These are phyloP conservation scores for Torymus aiolomorphi DNA, from an alignment of 2,888 invertebrate species.

Conservation along the genomic window DNA sequence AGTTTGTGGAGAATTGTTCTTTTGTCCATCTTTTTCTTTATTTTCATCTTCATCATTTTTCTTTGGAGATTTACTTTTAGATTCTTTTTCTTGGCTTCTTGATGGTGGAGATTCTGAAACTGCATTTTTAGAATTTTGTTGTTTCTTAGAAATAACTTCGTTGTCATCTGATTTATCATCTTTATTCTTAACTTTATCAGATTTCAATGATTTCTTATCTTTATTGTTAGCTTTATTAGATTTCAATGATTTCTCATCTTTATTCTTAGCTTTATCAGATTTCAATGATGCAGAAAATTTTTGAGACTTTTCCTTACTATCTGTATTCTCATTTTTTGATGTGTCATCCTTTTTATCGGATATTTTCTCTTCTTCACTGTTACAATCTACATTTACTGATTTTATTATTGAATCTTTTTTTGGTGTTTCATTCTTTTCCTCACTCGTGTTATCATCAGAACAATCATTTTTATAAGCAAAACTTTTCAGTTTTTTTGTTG, in stretches of 20 bases:
- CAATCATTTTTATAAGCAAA: constrained; percentile 33
- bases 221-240: too few species aligned
- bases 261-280: constrained; percentile 74
- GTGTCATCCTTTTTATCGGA: too few species aligned
- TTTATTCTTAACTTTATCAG: constrained; percentile 70
- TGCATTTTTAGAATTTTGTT: constrained; percentile 36
- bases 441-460: background rate
- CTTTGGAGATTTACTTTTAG: constrained; percentile 22
- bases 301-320: constrained; percentile 15
- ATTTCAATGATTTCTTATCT: too few species aligned
- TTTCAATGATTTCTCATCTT: too few species aligned
- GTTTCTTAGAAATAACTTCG: constrained; percentile 14
- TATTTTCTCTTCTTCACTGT: constrained; percentile 54
- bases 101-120: constrained; percentile 60
- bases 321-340: constrained; percentile 53
- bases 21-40: constrained; percentile 42
- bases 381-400: constrained; percentile 54
- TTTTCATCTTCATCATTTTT: constrained; percentile 30
- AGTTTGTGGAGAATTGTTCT: constrained; percentile 55
- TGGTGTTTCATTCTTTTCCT: constrained; percentile 26
- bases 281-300: constrained; percentile 67
- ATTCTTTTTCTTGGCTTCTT: constrained; percentile 44
- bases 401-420: constrained; percentile 26
- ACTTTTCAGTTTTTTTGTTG: constrained; percentile 36
- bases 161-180: constrained; percentile 66